These are phyloP conservation scores for Sitta carolinensis DNA, from an alignment of 2,797 vertebrate species.

Conservation along the genomic window DNA sequence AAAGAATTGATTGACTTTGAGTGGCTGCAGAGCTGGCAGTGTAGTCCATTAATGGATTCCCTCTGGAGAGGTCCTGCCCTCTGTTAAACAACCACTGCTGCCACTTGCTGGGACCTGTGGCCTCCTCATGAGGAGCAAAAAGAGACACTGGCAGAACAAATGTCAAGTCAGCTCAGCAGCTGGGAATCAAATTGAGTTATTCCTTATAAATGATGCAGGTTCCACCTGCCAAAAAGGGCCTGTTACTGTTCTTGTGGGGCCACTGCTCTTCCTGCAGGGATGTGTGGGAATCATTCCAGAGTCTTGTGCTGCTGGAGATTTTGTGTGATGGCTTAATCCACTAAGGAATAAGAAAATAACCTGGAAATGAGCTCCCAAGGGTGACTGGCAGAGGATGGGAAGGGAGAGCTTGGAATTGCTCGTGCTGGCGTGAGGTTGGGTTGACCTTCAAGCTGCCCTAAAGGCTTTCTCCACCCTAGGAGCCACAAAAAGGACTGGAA, in stretches of 20 bases:
- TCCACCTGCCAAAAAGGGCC: not conserved
- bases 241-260: not conserved
- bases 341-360: not conserved
- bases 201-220: not conserved
- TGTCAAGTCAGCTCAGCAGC: not conserved
- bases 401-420: not conserved
- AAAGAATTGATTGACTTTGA: constrained; percentile 24
- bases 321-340: not conserved
- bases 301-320: not conserved
- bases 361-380: not conserved
- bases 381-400: not conserved
- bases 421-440: rapidly evolving
- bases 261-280: not conserved
- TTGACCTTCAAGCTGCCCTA: not conserved
- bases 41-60: not conserved
- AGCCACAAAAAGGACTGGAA: not conserved
- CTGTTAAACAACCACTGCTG: not conserved
- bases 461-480: not conserved
- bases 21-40: constrained; percentile 5
- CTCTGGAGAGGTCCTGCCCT: constrained; percentile 17
- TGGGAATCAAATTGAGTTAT: not conserved
- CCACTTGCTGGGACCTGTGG: not conserved
- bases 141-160: not conserved
- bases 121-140: not conserved
- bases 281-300: not conserved